Conservation (phyloP, 2,797 vertebrate species). For the Tympanoctomys barrerae region DNA sequence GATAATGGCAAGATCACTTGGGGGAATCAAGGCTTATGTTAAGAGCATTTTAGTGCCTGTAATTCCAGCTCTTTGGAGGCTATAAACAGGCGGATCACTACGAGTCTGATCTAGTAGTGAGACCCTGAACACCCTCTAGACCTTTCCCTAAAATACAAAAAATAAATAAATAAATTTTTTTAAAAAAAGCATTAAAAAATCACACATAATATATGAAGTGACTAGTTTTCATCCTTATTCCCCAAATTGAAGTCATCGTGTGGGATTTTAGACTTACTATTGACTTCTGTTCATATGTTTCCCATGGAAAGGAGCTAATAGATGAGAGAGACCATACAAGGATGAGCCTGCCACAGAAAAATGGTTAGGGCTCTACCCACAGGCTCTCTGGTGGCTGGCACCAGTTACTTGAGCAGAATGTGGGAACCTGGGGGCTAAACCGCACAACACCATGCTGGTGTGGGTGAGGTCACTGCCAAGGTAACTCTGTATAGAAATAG, state of each 20-base stretch:
- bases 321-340: not conserved
- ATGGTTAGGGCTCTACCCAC: not conserved
- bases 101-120: too few relatives aligned
- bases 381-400: not conserved
- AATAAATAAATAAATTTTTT: too few relatives aligned
- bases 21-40: not conserved
- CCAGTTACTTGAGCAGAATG: not conserved
- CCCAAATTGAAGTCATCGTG: not conserved
- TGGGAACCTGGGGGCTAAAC: not conserved
- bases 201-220: not conserved
- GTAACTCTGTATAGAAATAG: not conserved
- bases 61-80: too few relatives aligned
- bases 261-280: not conserved
- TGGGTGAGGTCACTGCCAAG: not conserved
- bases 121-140: too few relatives aligned
- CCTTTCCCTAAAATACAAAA: too few relatives aligned
- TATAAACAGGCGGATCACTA: too few relatives aligned
- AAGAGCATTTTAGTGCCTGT: not conserved
- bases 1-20: not conserved
- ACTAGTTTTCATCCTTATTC: not conserved
- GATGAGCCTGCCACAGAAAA: not conserved
- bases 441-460: not conserved
- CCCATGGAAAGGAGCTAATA: not conserved
- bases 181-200: not conserved
- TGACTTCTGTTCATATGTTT: constrained; percentile 5